Evolutionary conservation across 1,140 invertebrate genomes (phyloP).

Genomic region (Dendroctonus ponderosae): DNA sequence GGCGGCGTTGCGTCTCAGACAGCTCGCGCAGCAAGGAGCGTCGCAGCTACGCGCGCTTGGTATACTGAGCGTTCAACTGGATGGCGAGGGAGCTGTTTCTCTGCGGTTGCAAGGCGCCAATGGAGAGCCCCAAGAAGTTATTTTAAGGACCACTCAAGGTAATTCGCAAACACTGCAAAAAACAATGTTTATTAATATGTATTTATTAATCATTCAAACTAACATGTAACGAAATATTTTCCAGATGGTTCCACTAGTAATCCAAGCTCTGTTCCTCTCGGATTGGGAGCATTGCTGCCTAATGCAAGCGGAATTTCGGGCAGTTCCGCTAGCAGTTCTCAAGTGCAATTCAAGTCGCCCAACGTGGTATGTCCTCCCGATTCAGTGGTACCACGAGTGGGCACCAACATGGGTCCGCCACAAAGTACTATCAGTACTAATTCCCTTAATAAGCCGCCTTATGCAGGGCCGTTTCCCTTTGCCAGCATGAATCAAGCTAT

Average conservation of each 20-base stretch:
- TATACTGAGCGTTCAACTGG: constrained; percentile 92
- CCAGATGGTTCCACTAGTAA: constrained; percentile 36
- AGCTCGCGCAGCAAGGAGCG: constrained; percentile 87
- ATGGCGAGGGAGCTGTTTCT: constrained; percentile 93
- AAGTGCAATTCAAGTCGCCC: constrained; percentile 69
- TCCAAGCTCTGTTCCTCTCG: constrained; percentile 12
- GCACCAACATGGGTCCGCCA: constrained; percentile 50
- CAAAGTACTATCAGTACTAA: constrained; percentile 15
- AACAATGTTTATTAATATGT: not conserved
- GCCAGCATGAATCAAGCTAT: constrained; percentile 82
- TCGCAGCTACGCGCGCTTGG: constrained; percentile 84
- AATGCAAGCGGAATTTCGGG: constrained; percentile 29
- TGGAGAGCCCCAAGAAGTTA: constrained; percentile 69
- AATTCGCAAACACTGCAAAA: not conserved
- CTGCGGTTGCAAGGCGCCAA: constrained; percentile 77
- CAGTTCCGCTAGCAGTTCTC: constrained; percentile 36
- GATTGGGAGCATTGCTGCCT: constrained; percentile 23
- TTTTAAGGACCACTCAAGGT: constrained; percentile 56
- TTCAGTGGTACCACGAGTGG: constrained; percentile 57
- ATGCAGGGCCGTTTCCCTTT: constrained; percentile 74
- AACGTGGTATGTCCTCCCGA: constrained; percentile 81
- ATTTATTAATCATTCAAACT: constrained; percentile 6
- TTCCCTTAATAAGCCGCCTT: constrained; percentile 44
- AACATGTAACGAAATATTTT: constrained; percentile 19
- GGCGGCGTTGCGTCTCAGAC: constrained; percentile 84